phyloP scores from a whole-genome alignment of 2,113 vertebrate species.

The Coracopsis vasa region DNA sequence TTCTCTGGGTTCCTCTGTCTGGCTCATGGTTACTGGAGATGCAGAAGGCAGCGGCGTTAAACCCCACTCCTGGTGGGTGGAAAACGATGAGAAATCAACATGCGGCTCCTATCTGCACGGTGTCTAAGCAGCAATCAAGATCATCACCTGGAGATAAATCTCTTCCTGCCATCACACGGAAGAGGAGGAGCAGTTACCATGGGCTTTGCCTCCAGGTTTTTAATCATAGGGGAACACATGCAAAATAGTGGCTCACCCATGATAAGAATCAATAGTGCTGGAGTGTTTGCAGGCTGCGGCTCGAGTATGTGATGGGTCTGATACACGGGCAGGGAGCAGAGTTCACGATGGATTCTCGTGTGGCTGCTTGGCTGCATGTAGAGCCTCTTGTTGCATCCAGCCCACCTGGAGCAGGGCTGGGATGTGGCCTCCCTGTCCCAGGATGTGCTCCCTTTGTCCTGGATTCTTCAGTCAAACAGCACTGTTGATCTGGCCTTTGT shows the following conservation, averaged over 20 bases:
- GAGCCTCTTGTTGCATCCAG: background rate
- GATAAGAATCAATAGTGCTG: background rate
- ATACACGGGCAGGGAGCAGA: background rate
- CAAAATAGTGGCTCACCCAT: background rate
- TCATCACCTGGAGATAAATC: slow-evolving; percentile 39
- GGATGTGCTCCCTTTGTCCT: background rate
- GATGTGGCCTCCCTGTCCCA: background rate
- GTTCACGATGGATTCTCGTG: fast-evolving
- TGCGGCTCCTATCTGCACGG: background rate
- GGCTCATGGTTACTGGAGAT: background rate
- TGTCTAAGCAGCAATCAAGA: background rate
- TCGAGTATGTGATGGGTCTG: background rate
- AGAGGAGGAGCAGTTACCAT: background rate
- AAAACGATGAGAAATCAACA: slow-evolving; percentile 4
- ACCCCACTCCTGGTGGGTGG: background rate
- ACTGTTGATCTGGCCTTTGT: background rate
- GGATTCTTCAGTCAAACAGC: background rate
- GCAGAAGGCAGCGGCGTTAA: background rate
- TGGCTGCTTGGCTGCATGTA: fast-evolving
- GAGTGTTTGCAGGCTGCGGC: background rate
- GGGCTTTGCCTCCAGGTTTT: background rate
- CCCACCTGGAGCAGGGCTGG: background rate
- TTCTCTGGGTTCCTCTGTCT: background rate
- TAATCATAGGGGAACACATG: background rate
- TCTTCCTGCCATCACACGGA: background rate